Evolutionary conservation across 2,797 vertebrate genomes (phyloP).

Genomic region (Pempheris klunzingeri): DNA sequence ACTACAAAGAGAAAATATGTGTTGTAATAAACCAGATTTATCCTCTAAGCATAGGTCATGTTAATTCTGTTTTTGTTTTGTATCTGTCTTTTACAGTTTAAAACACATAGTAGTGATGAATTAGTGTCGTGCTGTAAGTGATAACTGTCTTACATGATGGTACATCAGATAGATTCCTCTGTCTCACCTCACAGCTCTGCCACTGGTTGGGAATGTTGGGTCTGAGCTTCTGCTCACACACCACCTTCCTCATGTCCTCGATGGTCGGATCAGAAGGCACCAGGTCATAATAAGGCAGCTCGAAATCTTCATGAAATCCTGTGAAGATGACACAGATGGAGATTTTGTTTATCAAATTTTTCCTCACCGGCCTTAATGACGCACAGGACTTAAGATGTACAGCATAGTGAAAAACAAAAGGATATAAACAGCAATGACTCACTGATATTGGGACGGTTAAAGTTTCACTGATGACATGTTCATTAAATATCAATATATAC

Average conservation of each 20-base stretch:
- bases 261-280: conserved; percentile 98
- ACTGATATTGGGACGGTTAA: too few species aligned
- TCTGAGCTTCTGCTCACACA: conserved; percentile 96
- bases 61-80: background rate
- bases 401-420: background rate
- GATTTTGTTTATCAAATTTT: conserved; percentile 4
- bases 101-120: background rate
- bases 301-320: conserved; percentile 96
- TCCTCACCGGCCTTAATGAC: background rate
- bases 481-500: background rate
- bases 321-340: conserved; percentile 14
- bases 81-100: background rate
- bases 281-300: conserved; percentile 96
- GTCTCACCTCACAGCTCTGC: conserved; percentile 97
- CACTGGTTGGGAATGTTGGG: conserved; percentile 97
- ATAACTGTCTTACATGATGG: background rate
- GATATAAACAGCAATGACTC: too few species aligned
- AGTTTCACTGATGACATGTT: background rate
- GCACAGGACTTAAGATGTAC: background rate
- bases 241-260: conserved; percentile 96
- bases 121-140: background rate
- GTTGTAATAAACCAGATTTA: background rate
- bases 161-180: background rate
- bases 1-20: background rate
- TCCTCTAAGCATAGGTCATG: background rate